Evolutionary conservation across 2,113 vertebrate species (phyloP).

Genomic region (Cavia porcellus): DNA sequence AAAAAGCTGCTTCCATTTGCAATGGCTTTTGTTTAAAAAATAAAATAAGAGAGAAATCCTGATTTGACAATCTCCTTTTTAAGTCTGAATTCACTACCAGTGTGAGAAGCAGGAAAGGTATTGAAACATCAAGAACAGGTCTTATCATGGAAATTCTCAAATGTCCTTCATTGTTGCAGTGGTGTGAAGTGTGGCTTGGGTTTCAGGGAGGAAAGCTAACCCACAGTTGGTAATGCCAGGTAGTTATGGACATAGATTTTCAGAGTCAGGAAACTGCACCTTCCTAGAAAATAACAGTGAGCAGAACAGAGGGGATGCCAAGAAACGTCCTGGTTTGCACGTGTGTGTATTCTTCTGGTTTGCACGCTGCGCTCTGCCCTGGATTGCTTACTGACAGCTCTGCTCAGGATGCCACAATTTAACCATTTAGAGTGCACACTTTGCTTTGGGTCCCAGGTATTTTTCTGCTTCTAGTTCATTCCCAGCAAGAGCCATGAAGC

Average conservation of each 20-base stretch:
- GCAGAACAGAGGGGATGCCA: neutral
- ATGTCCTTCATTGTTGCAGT: neutral
- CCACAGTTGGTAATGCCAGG: constrained; percentile 64
- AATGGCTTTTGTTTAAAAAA: constrained; percentile 82
- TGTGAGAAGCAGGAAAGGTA: constrained; percentile 64
- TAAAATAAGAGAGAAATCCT: constrained; percentile 81
- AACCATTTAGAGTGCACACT: neutral
- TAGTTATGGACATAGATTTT: constrained; percentile 63
- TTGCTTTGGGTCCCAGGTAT: neutral
- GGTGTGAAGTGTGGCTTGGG: constrained; percentile 46
- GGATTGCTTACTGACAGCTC: neutral
- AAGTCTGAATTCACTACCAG: constrained; percentile 70
- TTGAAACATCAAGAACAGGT: constrained; percentile 66
- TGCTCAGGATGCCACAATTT: rapidly evolving
- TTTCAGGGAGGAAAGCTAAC: constrained; percentile 55
- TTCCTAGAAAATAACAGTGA: neutral
- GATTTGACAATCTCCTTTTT: constrained; percentile 76
- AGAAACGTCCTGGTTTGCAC: neutral
- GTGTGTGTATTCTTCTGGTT: neutral
- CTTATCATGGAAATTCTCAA: constrained; percentile 69
- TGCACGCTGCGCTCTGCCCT: neutral
- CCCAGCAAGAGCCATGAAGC: neutral
- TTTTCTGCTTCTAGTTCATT: constrained; percentile 3
- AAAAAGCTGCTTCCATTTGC: constrained; percentile 85
- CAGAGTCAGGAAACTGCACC: constrained; percentile 15